Evolutionary conservation across 2,888 invertebrate genomes (phyloP), one percentile per base, ranked within the genome.

Genomic region (Drosophila longiperda): DNA sequence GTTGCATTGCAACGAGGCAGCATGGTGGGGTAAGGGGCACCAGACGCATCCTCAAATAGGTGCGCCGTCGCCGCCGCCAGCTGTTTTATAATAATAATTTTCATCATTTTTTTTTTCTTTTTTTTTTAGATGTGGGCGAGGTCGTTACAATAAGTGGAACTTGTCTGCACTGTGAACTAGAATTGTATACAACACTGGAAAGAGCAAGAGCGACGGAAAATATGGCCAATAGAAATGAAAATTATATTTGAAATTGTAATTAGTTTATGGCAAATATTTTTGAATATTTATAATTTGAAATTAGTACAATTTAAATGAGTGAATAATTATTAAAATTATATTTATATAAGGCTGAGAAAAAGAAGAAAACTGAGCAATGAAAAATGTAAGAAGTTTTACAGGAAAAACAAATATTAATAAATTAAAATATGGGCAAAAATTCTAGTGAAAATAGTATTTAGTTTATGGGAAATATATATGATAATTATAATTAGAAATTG

Each of bases 21-120:
- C 29, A 29, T 29, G 29, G 29, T 29, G 29, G 29, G 45, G 7
- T 15, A n/a, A n/a, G 74, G 70, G 63, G 62, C 76, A 73, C 20
- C 70, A 71, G 66, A 78, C 63, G 62, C 60, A 78, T 78, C 82
- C 87, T 87, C 83, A 78, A 71, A 66, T 82, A 80, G 83, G 80
- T 87, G 82, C 86, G 73, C 65, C 76, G 71, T 32, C 63, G 78
- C 67, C 55, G 78, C 67, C 55, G 52, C 82, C 86, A 87, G 86
- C 89, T 87, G 86, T 87, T 87, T 70, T 73, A 50, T 85, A 85
- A 86, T 82, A 85, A 86, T 82, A 74, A 85, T 83, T 83, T 72
- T 72, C 76, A 75, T 66, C 53, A 66, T 75, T 66, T 32, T 63
- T 50, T 54, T 12, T 7, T 1, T 58, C 26, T 17, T 8, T 6